These are phyloP conservation scores for Kuschelorhynchus macadamiae DNA, from an alignment of 2,888 invertebrate species.

Conservation along the genomic window DNA sequence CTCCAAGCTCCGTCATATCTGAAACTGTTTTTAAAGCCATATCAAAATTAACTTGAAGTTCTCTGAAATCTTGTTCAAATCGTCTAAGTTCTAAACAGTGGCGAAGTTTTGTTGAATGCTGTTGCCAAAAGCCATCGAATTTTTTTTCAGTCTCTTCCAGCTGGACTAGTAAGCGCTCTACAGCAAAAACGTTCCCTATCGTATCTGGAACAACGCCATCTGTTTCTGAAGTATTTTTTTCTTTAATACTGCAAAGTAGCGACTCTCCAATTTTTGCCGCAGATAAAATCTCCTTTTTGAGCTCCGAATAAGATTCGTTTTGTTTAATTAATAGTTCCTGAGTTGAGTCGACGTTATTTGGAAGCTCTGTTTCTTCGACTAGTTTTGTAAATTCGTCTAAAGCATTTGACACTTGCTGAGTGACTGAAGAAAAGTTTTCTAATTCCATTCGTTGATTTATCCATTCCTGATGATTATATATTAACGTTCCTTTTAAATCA, in stretches of 20 bases:
- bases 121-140: slow-evolving; percentile 95
- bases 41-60: slow-evolving; percentile 88
- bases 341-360: slow-evolving; percentile 93
- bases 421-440: slow-evolving; percentile 94
- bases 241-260: slow-evolving; percentile 82
- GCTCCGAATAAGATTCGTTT: slow-evolving; percentile 78
- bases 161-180: slow-evolving; percentile 93
- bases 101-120: slow-evolving; percentile 89
- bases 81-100: slow-evolving; percentile 92
- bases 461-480: slow-evolving; percentile 96
- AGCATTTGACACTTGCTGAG: slow-evolving; percentile 89
- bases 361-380: slow-evolving; percentile 93
- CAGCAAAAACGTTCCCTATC: slow-evolving; percentile 89
- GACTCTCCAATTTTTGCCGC: slow-evolving; percentile 92
- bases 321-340: slow-evolving; percentile 89
- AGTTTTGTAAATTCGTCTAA: slow-evolving; percentile 90
- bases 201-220: slow-evolving; percentile 71
- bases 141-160: slow-evolving; percentile 94
- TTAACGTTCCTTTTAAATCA: slow-evolving; percentile 90
- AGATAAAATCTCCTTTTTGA: slow-evolving; percentile 88
- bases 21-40: slow-evolving; percentile 82
- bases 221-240: slow-evolving; percentile 69
- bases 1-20: slow-evolving; percentile 91
- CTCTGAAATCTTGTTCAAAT: slow-evolving; percentile 96
- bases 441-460: slow-evolving; percentile 96